Evolutionary conservation across 2,888 invertebrate genomes (phyloP).

Genomic region (Gastrophysa polygoni): DNA sequence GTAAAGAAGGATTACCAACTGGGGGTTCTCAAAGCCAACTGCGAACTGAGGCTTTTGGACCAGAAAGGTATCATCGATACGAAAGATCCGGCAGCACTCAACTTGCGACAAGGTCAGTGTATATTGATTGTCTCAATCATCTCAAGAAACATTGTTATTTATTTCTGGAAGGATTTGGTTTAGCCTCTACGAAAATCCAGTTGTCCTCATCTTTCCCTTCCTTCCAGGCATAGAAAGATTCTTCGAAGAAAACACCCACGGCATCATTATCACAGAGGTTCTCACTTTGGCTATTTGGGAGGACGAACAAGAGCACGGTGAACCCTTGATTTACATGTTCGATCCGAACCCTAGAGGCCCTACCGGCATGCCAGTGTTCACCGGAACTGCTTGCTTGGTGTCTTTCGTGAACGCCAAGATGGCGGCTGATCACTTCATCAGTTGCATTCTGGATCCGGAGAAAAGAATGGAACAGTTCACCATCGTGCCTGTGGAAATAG

Average conservation of each 20-base stretch:
- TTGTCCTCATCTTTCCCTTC: conserved; percentile 3
- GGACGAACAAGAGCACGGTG: conserved; percentile 54
- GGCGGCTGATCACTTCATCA: conserved; percentile 61
- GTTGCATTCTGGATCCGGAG: conserved; percentile 57
- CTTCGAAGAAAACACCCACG: conserved; percentile 63
- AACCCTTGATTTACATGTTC: conserved; percentile 65
- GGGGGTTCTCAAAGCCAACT: conserved; percentile 56
- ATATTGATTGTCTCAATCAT: too few species aligned
- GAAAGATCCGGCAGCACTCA: conserved; percentile 54
- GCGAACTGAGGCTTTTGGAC: conserved; percentile 58
- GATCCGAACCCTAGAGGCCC: conserved; percentile 62
- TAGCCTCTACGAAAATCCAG: too few species aligned
- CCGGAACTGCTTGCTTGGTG: conserved; percentile 62
- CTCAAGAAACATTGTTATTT: too few species aligned
- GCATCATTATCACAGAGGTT: conserved; percentile 60
- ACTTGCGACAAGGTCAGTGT: conserved; percentile 57
- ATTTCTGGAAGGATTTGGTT: too few species aligned
- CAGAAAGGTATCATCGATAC: conserved; percentile 61
- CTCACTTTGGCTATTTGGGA: conserved; percentile 64
- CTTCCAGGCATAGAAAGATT: conserved; percentile 62
- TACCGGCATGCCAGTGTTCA: conserved; percentile 56
- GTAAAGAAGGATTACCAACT: conserved; percentile 57
- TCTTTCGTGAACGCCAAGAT: conserved; percentile 62
- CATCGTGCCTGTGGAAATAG: conserved; percentile 53
- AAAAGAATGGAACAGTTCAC: conserved; percentile 58